Conservation (phyloP, 2,113 vertebrate genomes). For the Erythrocercus mccallii region DNA sequence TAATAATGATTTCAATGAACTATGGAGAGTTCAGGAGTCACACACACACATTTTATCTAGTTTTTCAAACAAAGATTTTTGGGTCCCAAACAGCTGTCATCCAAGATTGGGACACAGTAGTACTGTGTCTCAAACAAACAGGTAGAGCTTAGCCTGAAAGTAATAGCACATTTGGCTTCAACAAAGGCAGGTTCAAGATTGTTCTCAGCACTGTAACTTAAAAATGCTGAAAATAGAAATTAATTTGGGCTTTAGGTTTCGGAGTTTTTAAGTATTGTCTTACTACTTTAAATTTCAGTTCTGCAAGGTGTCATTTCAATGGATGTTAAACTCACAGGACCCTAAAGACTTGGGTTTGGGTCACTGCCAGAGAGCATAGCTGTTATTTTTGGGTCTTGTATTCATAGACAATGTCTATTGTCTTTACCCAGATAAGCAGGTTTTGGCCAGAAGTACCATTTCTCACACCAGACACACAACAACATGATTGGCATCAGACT, state of each 20-base stretch:
- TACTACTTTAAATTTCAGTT: neutral
- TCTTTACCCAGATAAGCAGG: conserved; percentile 11
- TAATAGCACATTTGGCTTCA: neutral
- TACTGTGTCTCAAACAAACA: neutral
- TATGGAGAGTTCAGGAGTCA: neutral
- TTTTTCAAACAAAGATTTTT: neutral
- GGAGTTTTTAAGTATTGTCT: neutral
- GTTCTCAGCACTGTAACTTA: neutral
- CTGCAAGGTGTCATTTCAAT: neutral
- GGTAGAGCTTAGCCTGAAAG: neutral
- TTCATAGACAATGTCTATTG: conserved; percentile 28
- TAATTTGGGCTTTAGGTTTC: neutral
- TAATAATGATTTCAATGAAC: neutral
- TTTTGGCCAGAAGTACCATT: conserved; percentile 20
- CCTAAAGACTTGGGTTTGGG: neutral
- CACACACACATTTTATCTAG: neutral
- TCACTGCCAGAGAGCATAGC: neutral
- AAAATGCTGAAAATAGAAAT: neutral
- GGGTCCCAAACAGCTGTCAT: neutral
- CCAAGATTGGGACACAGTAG: neutral
- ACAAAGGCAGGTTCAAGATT: neutral
- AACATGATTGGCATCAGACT: conserved; percentile 14
- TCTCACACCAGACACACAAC: conserved; percentile 19
- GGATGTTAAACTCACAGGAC: neutral
- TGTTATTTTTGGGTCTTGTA: neutral